Percentiles rank a stretch among this genome's conserved stretches.
Conservation (phyloP, 2,113 vertebrate genomes). For the Brachypteracias leptosomus region DNA sequence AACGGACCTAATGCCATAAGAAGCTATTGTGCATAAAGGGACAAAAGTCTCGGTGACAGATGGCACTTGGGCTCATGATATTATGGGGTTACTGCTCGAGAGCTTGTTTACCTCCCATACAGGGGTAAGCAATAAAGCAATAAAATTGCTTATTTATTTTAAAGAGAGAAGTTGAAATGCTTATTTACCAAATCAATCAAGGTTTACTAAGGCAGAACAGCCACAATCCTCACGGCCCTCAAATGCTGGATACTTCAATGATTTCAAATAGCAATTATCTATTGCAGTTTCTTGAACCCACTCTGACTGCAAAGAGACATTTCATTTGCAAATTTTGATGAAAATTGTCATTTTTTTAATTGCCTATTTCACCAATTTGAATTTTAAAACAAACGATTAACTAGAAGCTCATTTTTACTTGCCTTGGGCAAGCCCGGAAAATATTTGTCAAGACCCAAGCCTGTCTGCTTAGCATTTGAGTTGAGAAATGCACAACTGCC, state of each 20-base stretch:
- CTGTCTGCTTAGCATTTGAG: slow-evolving; percentile 64
- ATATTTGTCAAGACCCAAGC: slow-evolving; percentile 70
- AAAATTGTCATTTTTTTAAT: slow-evolving; percentile 71
- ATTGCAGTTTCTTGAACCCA: slow-evolving; percentile 28
- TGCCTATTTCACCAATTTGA: slow-evolving; percentile 59
- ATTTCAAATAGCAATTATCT: slow-evolving; percentile 66
- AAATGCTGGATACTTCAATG: slow-evolving; percentile 61
- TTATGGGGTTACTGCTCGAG: neutral
- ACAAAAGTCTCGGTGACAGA: slow-evolving; percentile 71
- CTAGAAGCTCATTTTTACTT: slow-evolving; percentile 60
- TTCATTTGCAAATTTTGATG: slow-evolving; percentile 65
- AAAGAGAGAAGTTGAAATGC: slow-evolving; percentile 73
- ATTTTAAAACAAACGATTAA: slow-evolving; percentile 67
- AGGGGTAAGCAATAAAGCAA: slow-evolving; percentile 69
- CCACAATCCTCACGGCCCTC: slow-evolving; percentile 34
- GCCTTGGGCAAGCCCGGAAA: slow-evolving; percentile 69
- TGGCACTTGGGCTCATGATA: slow-evolving; percentile 43
- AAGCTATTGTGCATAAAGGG: slow-evolving; percentile 62
- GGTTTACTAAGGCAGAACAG: slow-evolving; percentile 73
- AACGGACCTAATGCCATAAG: slow-evolving; percentile 35
- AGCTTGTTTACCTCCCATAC: slow-evolving; percentile 63
- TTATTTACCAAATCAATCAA: slow-evolving; percentile 74
- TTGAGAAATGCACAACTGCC: slow-evolving; percentile 74
- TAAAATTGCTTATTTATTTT: slow-evolving; percentile 76
- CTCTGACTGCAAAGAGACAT: slow-evolving; percentile 52